Evolutionary conservation across 2,113 vertebrate species (phyloP), one percentile per base, ranked within the genome.

Genomic region (Menidia beryllina): DNA sequence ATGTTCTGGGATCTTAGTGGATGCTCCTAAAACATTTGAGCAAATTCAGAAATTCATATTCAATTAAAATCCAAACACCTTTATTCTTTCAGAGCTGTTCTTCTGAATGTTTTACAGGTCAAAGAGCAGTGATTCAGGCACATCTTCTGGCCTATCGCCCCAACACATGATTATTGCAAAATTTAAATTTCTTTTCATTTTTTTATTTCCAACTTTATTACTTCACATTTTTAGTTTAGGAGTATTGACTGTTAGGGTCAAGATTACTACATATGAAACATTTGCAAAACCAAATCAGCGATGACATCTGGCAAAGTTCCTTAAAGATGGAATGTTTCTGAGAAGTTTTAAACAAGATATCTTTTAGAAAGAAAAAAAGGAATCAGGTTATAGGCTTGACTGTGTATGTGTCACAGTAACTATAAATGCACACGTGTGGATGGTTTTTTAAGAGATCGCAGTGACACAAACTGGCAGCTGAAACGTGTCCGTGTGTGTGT

Each of bases 401-500:
- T 51, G 41, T 52, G 6, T n/a, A n/a, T 45, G 38, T 61, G 13
- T 59, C 15, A 41, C 63, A 53, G 27, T 59, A 30, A 61, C 48
- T 73, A 30, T 70, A 30, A 55, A 47, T 15, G 48, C 66, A 68
- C 70, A 70, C 69, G 74, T 83, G 81, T 79, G 79, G 74, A 71
- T 62, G 54, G 23, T 71, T 81, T 65, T 63, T 73, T 69, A 75
- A 64, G 43, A 63, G 72, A 77, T 68, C 72, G 62, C 3, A n/a
- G 67, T 48, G 72, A 75, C 74, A 70, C 68, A 81, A 75, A 81
- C 53, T 84, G 83, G 81, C 86, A 86, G 73, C 67, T 78, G 68
- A 82, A 65, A 43, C 61, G 53, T 55, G 58, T 41, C 69, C 72
- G 71, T 52, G 57, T 60, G 62, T 56, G 61, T 76, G 86, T 53